Conservation (phyloP, 2,797 vertebrate genomes). For the Notamacropus eugenii region DNA sequence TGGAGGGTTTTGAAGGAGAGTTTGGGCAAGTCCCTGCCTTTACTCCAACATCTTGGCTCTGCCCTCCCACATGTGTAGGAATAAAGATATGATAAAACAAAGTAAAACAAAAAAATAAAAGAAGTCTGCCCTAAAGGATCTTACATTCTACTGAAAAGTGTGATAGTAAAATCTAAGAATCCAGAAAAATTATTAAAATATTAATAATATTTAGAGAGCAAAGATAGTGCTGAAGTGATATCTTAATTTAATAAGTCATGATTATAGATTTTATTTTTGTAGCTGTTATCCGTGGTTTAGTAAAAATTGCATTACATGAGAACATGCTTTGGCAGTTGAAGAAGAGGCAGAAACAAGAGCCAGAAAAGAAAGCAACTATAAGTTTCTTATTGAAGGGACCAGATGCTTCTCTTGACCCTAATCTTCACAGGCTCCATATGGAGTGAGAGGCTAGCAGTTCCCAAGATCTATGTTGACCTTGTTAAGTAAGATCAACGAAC, state of each 20-base stretch:
- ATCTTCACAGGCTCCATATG: background rate
- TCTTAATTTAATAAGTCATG: background rate
- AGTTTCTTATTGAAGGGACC: background rate
- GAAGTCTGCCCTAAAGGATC: background rate
- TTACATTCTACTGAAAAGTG: background rate
- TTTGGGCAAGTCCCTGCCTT: no score
- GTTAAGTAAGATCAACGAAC: constrained; percentile 14
- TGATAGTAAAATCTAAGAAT: background rate
- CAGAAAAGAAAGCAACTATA: background rate
- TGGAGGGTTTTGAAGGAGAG: no score
- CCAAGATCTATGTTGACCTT: background rate
- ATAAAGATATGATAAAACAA: background rate
- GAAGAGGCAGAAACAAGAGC: background rate
- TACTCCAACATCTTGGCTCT: no score
- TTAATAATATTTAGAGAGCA: background rate
- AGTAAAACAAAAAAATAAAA: background rate
- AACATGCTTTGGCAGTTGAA: background rate
- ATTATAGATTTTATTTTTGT: background rate
- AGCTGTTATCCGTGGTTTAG: background rate
- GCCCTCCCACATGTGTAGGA: background rate
- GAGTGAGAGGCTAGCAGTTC: background rate
- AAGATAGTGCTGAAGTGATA: background rate
- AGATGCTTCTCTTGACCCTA: background rate
- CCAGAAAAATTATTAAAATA: background rate
- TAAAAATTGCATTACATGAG: background rate